phyloP scores from a whole-genome alignment of 2,797 vertebrate genomes.

The Oceanodroma leucorhoa region DNA sequence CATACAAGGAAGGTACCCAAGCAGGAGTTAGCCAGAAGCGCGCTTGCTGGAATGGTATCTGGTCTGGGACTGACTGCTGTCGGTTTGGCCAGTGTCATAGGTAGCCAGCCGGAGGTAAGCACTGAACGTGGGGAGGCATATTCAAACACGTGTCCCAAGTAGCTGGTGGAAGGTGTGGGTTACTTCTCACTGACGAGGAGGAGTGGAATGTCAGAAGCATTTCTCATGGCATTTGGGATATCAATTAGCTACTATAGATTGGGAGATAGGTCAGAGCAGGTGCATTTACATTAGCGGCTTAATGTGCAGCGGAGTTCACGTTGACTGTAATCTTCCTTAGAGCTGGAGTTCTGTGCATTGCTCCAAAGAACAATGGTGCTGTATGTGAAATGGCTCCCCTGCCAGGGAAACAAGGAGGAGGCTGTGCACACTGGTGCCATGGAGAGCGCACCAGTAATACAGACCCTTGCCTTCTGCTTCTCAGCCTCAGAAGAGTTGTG shows the following conservation, averaged over 20 bases:
- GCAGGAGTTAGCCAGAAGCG: neutral
- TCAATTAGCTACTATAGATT: neutral
- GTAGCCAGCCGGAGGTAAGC: neutral
- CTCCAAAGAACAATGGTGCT: neutral
- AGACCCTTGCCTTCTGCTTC: neutral
- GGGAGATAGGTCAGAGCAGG: neutral
- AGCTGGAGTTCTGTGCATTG: neutral
- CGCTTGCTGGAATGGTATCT: neutral
- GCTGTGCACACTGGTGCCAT: neutral
- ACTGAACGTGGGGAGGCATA: fast-evolving
- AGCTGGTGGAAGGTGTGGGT: neutral
- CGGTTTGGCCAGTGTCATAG: neutral
- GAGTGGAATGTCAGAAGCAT: neutral
- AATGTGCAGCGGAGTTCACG: neutral
- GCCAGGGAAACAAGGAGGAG: neutral
- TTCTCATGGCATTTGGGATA: neutral
- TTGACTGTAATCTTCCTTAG: neutral
- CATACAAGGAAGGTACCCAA: neutral
- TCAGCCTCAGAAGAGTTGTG: neutral
- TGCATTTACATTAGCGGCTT: neutral
- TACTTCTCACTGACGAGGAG: neutral
- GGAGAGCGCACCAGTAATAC: neutral
- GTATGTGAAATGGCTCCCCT: neutral
- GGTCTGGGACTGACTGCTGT: neutral
- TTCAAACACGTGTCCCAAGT: fast-evolving